phyloP scores from a whole-genome alignment of 2,888 invertebrate species.

The Heterodera filipjevi region DNA sequence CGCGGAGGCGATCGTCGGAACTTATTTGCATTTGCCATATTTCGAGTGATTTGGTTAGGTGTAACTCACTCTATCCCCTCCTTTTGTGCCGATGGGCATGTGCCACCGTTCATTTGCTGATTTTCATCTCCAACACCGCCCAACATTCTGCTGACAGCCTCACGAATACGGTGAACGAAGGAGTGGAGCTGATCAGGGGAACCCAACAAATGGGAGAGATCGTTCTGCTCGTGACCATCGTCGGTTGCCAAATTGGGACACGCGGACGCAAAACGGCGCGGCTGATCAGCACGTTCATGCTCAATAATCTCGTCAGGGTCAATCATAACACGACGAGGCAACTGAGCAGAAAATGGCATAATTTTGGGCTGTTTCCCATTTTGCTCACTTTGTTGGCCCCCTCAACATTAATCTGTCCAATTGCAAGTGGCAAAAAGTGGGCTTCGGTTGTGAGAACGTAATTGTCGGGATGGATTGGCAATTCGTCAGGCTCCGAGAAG shows the following conservation, averaged over 20 bases:
- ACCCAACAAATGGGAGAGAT: conserved; percentile 29
- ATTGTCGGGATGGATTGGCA: conserved; percentile 68
- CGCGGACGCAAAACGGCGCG: conserved; percentile 12
- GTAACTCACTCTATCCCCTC: conserved; percentile 33
- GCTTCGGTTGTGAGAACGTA: conserved; percentile 70
- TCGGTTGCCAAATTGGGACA: conserved; percentile 40
- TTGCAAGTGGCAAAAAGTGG: conserved; percentile 82
- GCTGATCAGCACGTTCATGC: conserved; percentile 28
- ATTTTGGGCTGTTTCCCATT: not conserved
- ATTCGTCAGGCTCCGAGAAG: conserved; percentile 84
- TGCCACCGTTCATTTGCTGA: not conserved
- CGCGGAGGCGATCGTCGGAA: conserved; percentile 59
- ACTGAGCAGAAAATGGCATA: conserved; percentile 28
- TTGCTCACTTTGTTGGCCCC: not conserved
- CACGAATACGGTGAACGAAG: conserved; percentile 37
- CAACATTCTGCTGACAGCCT: conserved; percentile 34
- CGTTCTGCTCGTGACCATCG: conserved; percentile 21
- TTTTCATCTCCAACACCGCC: conserved; percentile 4
- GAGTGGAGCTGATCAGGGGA: conserved; percentile 38
- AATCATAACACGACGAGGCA: conserved; percentile 50
- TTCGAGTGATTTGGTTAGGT: conserved; percentile 3
- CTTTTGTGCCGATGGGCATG: not conserved
- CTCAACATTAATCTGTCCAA: conserved; percentile 40
- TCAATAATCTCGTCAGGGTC: conserved; percentile 52
- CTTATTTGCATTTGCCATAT: too few species aligned